Evolutionary conservation across 2,113 vertebrate species (phyloP).

Genomic region (Cephalopterus ornatus): DNA sequence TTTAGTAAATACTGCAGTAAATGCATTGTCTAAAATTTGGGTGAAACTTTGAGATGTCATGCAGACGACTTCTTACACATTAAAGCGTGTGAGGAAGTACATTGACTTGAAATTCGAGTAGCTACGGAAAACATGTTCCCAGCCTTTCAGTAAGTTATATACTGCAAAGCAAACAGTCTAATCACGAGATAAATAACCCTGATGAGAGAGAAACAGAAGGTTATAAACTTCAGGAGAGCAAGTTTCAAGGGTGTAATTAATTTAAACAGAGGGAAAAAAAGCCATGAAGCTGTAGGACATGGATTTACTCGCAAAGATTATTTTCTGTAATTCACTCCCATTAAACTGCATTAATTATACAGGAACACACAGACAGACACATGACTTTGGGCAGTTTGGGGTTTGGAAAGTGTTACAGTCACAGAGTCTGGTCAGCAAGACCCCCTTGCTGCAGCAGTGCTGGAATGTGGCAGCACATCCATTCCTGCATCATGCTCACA

Average conservation of each 20-base stretch:
- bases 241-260: background rate
- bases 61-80: background rate
- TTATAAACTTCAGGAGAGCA: background rate
- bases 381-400: background rate
- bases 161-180: conserved; percentile 32
- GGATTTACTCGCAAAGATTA: background rate
- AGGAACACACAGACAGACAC: background rate
- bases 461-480: background rate
- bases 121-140: background rate
- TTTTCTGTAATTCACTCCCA: background rate
- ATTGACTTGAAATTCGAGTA: background rate
- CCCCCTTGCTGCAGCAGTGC: background rate
- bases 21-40: background rate
- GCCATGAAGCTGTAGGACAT: background rate
- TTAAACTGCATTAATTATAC: background rate
- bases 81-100: background rate
- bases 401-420: background rate
- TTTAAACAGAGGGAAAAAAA: background rate
- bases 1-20: background rate
- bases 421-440: background rate
- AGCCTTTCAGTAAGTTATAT: background rate
- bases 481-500: rapidly evolving
- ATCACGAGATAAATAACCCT: background rate
- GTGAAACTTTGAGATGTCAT: background rate
- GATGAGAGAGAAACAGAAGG: background rate